These are phyloP conservation scores for Lepisosteus osseus DNA, from an alignment of 2,113 vertebrate species.

Conservation along the genomic window DNA sequence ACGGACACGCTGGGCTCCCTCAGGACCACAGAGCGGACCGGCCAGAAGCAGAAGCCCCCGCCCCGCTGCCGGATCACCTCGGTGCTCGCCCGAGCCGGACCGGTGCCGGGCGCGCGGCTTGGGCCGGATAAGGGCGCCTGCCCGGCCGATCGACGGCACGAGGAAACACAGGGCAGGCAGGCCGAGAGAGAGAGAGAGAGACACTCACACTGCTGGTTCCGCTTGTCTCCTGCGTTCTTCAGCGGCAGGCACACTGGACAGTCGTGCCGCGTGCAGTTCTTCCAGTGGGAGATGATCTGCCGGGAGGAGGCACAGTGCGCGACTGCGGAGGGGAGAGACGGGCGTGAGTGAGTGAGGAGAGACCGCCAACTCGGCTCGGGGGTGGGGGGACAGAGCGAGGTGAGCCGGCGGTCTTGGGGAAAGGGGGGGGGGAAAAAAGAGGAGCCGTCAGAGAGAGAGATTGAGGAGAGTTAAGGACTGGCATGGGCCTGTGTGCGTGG, in stretches of 20 bases:
- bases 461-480: slow-evolving; percentile 11
- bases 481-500: no score
- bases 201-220: slow-evolving; percentile 93
- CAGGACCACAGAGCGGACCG: background rate
- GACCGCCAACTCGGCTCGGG: background rate
- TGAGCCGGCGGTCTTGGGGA: slow-evolving; percentile 48
- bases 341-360: slow-evolving; percentile 7
- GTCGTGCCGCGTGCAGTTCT: slow-evolving; percentile 96
- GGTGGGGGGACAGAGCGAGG: slow-evolving; percentile 28
- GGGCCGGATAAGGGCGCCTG: no score
- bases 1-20: background rate
- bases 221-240: slow-evolving; percentile 96
- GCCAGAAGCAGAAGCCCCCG: no score
- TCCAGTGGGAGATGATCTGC: slow-evolving; percentile 99
- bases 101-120: no score
- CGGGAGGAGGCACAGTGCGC: slow-evolving; percentile 96
- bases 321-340: slow-evolving; percentile 61
- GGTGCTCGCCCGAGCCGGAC: no score
- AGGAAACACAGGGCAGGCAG: background rate
- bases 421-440: slow-evolving; percentile 70
- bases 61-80: no score
- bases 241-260: slow-evolving; percentile 96
- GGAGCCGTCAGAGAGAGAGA: slow-evolving; percentile 54
- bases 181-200: slow-evolving; percentile 33
- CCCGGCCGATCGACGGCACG: no score